Conservation (phyloP, 2,113 vertebrate genomes). For the Lethenteron reissneri region DNA sequence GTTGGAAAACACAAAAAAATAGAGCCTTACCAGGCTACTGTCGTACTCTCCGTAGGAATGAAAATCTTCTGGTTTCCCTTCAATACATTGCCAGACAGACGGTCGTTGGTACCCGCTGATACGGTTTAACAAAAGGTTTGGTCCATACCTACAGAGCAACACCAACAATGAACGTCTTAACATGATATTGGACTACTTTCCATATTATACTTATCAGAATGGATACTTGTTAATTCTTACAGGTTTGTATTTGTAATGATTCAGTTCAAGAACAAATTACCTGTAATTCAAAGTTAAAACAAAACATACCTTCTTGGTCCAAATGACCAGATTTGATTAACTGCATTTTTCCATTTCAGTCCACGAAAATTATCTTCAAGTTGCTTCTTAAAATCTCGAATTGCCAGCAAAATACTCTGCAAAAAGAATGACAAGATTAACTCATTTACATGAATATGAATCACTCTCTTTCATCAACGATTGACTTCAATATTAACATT, state of each 20-base stretch:
- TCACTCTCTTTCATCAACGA: too few relatives aligned
- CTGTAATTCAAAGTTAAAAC: too few relatives aligned
- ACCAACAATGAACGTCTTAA: too few relatives aligned
- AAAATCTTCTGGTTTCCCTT: conserved; percentile 13
- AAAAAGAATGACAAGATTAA: too few relatives aligned
- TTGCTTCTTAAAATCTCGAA: conserved; percentile 38
- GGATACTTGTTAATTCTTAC: too few relatives aligned
- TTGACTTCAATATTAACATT: too few relatives aligned
- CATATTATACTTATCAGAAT: too few relatives aligned
- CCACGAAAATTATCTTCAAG: conserved; percentile 49
- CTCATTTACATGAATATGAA: too few relatives aligned
- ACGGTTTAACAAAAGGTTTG: conserved; percentile 60
- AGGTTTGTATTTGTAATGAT: too few relatives aligned
- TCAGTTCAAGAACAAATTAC: too few relatives aligned
- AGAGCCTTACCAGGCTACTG: conserved; percentile 51
- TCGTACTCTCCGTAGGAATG: conserved; percentile 41
- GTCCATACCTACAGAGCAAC: conserved; percentile 27
- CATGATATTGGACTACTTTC: too few relatives aligned
- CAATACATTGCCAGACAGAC: conserved; percentile 55
- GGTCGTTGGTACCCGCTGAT: conserved; percentile 35
- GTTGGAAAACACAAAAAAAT: neutral
- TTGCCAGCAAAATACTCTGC: conserved; percentile 31
- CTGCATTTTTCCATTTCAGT: conserved; percentile 53
- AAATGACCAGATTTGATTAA: conserved; percentile 71
- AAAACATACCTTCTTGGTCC: conserved; percentile 42